Conservation (phyloP, 2,797 vertebrate genomes). For the Coendou prehensilis region DNA sequence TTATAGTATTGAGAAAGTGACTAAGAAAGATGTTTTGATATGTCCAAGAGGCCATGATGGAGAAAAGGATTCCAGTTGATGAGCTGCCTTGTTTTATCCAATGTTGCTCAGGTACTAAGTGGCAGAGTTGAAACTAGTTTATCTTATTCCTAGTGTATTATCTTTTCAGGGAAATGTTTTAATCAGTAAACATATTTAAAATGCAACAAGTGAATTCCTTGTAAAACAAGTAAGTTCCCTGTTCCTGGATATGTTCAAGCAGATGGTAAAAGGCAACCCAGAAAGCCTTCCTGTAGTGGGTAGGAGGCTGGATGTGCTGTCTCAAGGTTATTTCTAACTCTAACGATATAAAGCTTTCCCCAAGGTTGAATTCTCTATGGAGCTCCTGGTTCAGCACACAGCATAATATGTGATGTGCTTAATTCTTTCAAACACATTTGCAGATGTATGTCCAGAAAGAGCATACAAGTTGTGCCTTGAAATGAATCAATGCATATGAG, state of each 20-base stretch:
- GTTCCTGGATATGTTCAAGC: neutral
- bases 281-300: neutral
- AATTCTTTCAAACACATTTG: neutral
- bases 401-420: neutral
- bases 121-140: neutral
- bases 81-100: neutral
- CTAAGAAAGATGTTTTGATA: neutral
- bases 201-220: neutral
- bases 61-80: neutral
- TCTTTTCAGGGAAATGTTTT: neutral
- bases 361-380: neutral
- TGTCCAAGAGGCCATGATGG: neutral
- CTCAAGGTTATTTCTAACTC: neutral
- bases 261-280: neutral
- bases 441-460: neutral
- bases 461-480: neutral
- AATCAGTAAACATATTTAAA: neutral
- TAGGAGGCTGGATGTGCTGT: neutral
- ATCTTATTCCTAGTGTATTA: neutral
- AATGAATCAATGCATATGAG: conserved; percentile 24
- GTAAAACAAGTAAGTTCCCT: neutral
- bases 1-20: neutral
- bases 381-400: neutral
- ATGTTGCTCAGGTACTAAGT: neutral
- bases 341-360: neutral